These are phyloP conservation scores for Sminthurides aquaticus DNA, from an alignment of 2,888 invertebrate genomes.

Conservation along the genomic window DNA sequence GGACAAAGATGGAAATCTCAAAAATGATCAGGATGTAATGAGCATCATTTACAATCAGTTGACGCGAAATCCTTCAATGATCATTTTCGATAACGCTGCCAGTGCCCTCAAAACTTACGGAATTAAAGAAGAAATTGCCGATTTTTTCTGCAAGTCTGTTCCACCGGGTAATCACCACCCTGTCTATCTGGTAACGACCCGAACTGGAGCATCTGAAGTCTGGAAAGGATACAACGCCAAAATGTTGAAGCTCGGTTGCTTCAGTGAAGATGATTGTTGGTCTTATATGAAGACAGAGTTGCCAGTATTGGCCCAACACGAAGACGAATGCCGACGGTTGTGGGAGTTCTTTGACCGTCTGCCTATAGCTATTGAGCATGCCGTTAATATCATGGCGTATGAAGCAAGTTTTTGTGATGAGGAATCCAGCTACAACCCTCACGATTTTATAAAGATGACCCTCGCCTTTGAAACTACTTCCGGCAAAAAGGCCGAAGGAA, in stretches of 20 bases:
- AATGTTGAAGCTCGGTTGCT: not conserved
- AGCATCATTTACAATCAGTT: not conserved
- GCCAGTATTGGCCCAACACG: not conserved
- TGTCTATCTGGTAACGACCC: not conserved
- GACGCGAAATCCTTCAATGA: not conserved
- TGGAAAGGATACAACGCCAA: not conserved
- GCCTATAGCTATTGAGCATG: not conserved
- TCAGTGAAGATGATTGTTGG: not conserved
- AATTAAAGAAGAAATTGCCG: not conserved
- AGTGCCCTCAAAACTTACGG: not conserved
- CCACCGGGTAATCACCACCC: not conserved
- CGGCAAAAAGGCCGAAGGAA: not conserved
- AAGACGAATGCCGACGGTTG: not conserved
- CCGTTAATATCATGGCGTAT: not conserved
- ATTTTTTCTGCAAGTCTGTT: not conserved
- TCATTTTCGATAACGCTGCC: not conserved
- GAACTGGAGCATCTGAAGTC: not conserved
- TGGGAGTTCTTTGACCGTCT: not conserved
- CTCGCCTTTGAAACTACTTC: not conserved
- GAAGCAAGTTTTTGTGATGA: too few species aligned
- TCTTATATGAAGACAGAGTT: not conserved
- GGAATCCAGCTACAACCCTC: not conserved
- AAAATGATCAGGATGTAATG: not conserved
- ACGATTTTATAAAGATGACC: not conserved
- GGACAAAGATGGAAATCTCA: not conserved